Conservation (phyloP, 2,888 invertebrate species). For the Acholoe squamosa region DNA sequence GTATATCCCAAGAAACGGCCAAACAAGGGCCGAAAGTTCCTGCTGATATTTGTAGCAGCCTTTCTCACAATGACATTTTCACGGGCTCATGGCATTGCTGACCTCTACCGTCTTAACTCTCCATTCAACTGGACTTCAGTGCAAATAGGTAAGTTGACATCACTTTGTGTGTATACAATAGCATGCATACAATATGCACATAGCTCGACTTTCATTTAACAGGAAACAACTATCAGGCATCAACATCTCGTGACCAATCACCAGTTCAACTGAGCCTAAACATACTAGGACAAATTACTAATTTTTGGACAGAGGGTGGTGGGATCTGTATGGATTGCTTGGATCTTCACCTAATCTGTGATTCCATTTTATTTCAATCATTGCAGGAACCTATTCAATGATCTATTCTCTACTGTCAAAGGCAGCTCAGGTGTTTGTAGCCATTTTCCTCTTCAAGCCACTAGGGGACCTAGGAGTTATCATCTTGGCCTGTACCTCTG, state of each 20-base stretch:
- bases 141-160: not conserved
- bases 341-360: too few species aligned
- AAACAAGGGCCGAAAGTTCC: not conserved
- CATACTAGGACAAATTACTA: too few species aligned
- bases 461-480: not conserved
- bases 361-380: not conserved
- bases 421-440: not conserved
- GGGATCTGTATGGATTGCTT: too few species aligned
- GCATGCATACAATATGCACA: too few species aligned
- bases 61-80: not conserved
- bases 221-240: too few species aligned
- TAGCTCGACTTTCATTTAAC: too few species aligned
- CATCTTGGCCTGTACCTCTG: not conserved
- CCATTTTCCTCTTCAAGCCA: conserved; percentile 1
- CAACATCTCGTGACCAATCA: too few species aligned
- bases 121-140: conserved; percentile 38
- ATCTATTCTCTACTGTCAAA: not conserved
- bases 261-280: too few species aligned
- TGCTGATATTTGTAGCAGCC: not conserved
- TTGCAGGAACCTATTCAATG: not conserved
- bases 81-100: not conserved
- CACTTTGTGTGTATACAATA: not conserved
- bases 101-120: conserved; percentile 5
- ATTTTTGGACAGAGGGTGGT: too few species aligned
- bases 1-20: conserved; percentile 8